Base-by-base conservation (phyloP, 2,113 vertebrate species). In the Orthonyx spaldingii region DNA sequence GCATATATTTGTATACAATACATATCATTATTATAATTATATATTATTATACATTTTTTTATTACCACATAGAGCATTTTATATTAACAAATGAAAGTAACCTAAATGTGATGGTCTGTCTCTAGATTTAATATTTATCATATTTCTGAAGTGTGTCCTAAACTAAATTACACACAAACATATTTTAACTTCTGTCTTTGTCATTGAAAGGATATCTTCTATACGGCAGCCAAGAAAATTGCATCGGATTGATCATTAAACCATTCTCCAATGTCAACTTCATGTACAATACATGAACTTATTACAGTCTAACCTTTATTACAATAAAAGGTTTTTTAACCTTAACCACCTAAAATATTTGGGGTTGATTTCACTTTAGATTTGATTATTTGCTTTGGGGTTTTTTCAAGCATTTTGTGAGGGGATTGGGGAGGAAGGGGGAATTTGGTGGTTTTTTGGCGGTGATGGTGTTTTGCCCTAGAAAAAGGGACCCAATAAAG, bases 161-260 rank as follows among this genome's bases (percentile, higher is more conserved):
- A 47, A 47, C 4, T 27, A 28, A 57, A 16, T 64, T 46, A 64
- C 12, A 47, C 3, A 35, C 4, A 46, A 53, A 20, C 5, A 10
- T 28, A 32, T 26, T 83, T 86, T 55, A 13, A 27, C 4, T 68
- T 28, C 42, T 53, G 0, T 33, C 5, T 41, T 47, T 75, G 27
- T 28, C 17, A 35, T 13, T 53, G 27, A 57, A 39, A 37, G 13
- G 14, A 33, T 53, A 56, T 44, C 2, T 24, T 63, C 18, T 27
- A 53, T 37, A 21, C 24, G 32, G 9, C 19, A 52, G 14, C 39
- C 0, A 0, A 44, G 5, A 1, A 35, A 46, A 17, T 57, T 70
- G 35, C 35, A 26, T 2, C 42, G 37, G 8, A 44, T 53, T 15
- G 33, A 71, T 50, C 4, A 30, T 46, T 41, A 72, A 79, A 49